A percentile compares a stretch with the other conserved stretches of the same genome.
phyloP scores from a whole-genome alignment of 2,797 vertebrate genomes.

The Rallus crepitans region DNA sequence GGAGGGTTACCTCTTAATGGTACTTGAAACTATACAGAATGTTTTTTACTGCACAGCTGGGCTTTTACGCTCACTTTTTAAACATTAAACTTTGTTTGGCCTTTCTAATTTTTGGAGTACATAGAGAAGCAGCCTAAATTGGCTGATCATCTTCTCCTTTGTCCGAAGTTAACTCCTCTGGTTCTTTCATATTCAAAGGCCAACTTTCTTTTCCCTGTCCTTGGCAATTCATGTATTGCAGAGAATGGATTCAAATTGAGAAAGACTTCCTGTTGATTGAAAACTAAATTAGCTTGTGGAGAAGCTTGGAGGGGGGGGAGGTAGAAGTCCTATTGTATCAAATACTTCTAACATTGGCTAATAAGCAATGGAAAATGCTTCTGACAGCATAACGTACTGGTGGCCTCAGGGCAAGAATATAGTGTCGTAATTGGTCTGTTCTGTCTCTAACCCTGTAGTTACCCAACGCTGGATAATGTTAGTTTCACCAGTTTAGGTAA shows the following conservation, averaged over 20 bases:
- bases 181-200: background rate
- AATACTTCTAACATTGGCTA: background rate
- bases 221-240: background rate
- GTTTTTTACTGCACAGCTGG: background rate
- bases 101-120: background rate
- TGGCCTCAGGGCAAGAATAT: background rate
- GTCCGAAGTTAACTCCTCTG: background rate
- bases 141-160: background rate
- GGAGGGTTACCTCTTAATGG: background rate
- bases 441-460: background rate
- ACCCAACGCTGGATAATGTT: background rate
- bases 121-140: background rate
- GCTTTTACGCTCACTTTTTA: background rate
- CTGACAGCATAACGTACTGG: background rate
- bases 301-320: no score
- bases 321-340: background rate
- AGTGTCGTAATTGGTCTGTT: background rate
- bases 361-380: background rate
- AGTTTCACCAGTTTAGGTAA: constrained; percentile 10
- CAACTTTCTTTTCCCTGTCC: background rate
- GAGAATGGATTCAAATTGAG: background rate
- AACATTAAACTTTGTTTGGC: no score
- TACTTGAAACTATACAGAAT: background rate
- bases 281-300: background rate
- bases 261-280: background rate